Evolutionary conservation across 2,888 invertebrate species (phyloP).

Genomic region (Rhagophthalmus giganteus): DNA sequence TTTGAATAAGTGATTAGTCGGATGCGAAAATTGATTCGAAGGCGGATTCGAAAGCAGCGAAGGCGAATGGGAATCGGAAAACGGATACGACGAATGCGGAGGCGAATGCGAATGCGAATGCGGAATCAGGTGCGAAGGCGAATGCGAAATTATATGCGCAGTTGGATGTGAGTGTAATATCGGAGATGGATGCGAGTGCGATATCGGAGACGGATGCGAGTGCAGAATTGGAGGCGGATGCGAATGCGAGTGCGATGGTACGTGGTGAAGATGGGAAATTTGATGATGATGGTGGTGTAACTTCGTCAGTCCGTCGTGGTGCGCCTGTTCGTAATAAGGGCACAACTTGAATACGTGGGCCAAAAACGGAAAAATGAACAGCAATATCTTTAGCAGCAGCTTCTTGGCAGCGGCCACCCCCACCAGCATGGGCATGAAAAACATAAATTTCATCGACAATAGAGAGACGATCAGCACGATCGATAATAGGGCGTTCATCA

Average conservation of each 20-base stretch:
- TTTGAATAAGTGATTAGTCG: too few species aligned
- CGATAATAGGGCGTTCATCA: slow-evolving; percentile 72
- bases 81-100: too few species aligned
- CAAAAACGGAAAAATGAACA: slow-evolving; percentile 81
- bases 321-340: slow-evolving; percentile 71
- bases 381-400: slow-evolving; percentile 74
- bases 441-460: slow-evolving; percentile 77
- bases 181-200: not conserved
- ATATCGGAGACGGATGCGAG: not conserved
- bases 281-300: slow-evolving; percentile 82
- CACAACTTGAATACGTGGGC: slow-evolving; percentile 84
- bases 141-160: too few species aligned
- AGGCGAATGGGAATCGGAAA: too few species aligned
- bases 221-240: slow-evolving; percentile 2
- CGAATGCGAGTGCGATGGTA: slow-evolving; percentile 47
- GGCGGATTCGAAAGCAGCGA: too few species aligned
- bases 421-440: slow-evolving; percentile 75
- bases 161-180: too few species aligned
- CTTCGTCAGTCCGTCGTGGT: slow-evolving; percentile 69
- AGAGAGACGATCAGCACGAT: slow-evolving; percentile 77
- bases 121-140: too few species aligned
- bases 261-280: slow-evolving; percentile 76
- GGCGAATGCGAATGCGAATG: too few species aligned
- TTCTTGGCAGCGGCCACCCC: slow-evolving; percentile 85
- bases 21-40: too few species aligned